phyloP scores from a whole-genome alignment of 2,888 invertebrate species.

The Dynastes tityus region DNA sequence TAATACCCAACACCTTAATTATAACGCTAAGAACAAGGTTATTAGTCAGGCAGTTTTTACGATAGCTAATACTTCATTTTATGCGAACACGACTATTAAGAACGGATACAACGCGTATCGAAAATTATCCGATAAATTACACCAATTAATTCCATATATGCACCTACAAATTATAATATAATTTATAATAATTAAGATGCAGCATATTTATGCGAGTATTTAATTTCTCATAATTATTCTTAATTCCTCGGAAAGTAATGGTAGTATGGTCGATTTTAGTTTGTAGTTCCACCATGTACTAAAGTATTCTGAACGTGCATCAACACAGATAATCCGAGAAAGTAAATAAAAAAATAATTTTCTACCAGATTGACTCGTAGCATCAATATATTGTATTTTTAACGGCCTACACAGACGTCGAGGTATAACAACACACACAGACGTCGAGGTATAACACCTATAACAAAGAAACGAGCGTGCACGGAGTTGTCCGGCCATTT shows the following conservation, averaged over 20 bases:
- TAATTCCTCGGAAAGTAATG: constrained; percentile 7
- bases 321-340: not conserved
- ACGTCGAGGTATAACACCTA: constrained; percentile 32
- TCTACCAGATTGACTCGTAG: constrained; percentile 12
- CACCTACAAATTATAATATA: constrained; percentile 20
- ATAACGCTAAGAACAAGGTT: constrained; percentile 1
- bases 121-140: constrained; percentile 13
- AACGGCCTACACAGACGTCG: constrained; percentile 18
- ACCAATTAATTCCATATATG: constrained; percentile 5
- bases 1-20: constrained; percentile 22
- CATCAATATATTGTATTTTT: constrained; percentile 37
- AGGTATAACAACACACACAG: constrained; percentile 32
- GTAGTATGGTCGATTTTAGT: not conserved
- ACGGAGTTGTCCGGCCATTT: constrained; percentile 42
- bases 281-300: too few relatives aligned
- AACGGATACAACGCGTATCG: not conserved
- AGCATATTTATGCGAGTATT: not conserved
- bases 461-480: constrained; percentile 46
- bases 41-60: constrained; percentile 28
- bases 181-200: not conserved
- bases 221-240: constrained; percentile 34
- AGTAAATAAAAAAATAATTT: not conserved
- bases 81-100: constrained; percentile 12
- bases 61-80: constrained; percentile 12
- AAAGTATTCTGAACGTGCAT: not conserved